phyloP scores from a whole-genome alignment of 53 echinoderm and acorn worm genomes.

The Antedon mediterranea region DNA sequence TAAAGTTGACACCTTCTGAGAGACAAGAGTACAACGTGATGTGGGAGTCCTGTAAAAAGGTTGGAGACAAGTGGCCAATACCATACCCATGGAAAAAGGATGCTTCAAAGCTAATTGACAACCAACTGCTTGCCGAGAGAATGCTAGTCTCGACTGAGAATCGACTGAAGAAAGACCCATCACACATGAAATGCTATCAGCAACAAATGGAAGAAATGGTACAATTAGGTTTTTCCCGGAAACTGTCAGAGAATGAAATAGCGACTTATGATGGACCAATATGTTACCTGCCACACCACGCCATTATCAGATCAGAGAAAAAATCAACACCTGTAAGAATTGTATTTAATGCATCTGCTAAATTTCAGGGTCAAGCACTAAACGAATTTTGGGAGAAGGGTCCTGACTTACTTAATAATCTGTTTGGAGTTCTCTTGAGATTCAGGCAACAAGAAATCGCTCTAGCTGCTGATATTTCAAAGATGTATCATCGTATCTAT shows the following conservation, averaged over 20 bases:
- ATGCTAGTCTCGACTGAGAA: constrained; percentile 5
- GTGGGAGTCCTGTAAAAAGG: constrained; percentile 25
- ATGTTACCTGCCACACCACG: constrained; percentile 26
- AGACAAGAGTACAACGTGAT: neutral
- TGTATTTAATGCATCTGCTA: constrained; percentile 23
- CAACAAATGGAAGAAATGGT: constrained; percentile 29
- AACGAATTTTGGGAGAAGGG: constrained; percentile 13
- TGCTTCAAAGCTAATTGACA: neutral
- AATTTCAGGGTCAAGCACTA: constrained; percentile 14
- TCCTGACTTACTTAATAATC: neutral
- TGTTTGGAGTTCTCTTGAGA: constrained; percentile 8
- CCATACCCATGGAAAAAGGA: constrained; percentile 11
- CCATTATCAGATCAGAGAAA: constrained; percentile 22
- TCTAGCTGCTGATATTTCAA: constrained; percentile 7
- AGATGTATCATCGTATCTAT: constrained; percentile 17
- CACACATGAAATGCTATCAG: constrained; percentile 4
- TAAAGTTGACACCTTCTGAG: neutral
- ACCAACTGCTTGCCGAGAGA: neutral
- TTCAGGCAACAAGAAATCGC: constrained; percentile 10
- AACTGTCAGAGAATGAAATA: neutral
- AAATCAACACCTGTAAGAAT: constrained; percentile 22
- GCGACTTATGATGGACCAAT: constrained; percentile 13
- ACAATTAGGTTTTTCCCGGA: too few relatives aligned
- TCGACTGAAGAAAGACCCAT: neutral
- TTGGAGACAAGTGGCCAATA: constrained; percentile 3